These are phyloP conservation scores for Ursus arctos DNA, from an alignment of 2,113 vertebrate species.

Conservation along the genomic window DNA sequence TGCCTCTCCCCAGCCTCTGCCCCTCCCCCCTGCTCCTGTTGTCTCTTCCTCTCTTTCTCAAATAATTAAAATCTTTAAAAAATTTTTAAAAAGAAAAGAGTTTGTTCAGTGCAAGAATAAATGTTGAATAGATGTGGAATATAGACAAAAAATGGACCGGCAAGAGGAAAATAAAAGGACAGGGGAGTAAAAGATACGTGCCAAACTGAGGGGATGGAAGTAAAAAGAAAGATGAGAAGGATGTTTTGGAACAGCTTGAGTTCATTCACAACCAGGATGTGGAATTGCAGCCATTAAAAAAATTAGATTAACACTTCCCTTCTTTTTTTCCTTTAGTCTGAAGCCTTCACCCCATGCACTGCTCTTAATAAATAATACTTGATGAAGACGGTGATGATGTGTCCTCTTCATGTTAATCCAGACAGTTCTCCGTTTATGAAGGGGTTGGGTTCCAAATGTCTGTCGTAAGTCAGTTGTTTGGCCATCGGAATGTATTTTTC, in stretches of 20 bases:
- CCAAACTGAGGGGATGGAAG: neutral
- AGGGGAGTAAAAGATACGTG: neutral
- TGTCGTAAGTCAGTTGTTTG: conserved; percentile 72
- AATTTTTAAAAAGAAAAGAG: neutral
- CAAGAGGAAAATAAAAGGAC: neutral
- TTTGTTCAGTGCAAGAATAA: neutral
- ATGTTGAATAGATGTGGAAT: neutral
- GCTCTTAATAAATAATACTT: conserved; percentile 71
- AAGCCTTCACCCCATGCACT: conserved; percentile 53
- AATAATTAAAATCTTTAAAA: neutral
- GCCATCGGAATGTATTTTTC: conserved; percentile 70
- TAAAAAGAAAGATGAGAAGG: conserved; percentile 26
- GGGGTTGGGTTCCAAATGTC: conserved; percentile 65
- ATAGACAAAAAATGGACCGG: neutral
- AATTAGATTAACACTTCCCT: conserved; percentile 74
- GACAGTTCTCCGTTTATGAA: conserved; percentile 54
- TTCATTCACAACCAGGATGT: conserved; percentile 31
- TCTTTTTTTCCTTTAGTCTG: conserved; percentile 38
- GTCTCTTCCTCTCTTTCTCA: too few relatives aligned
- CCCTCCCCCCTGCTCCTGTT: neutral
- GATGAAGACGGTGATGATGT: conserved; percentile 72
- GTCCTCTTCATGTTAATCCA: conserved; percentile 77
- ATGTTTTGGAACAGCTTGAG: conserved; percentile 38
- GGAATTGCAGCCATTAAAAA: conserved; percentile 45
- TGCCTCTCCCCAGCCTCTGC: neutral